phyloP scores from a whole-genome alignment of 2,888 invertebrate species.

The Steromphala cineraria region DNA sequence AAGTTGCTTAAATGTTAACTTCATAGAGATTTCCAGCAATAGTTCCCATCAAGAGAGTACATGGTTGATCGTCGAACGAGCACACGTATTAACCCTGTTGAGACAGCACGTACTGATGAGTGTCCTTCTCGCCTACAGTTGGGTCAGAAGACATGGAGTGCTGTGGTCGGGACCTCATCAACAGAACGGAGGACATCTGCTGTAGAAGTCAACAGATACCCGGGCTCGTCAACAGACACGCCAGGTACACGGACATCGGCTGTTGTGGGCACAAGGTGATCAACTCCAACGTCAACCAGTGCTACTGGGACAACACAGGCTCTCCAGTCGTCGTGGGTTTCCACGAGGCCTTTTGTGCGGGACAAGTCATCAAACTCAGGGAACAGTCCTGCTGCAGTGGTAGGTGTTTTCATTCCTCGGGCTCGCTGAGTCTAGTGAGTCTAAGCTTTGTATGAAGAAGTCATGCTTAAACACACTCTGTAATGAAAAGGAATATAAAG shows the following conservation, averaged over 20 bases:
- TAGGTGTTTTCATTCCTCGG: not conserved
- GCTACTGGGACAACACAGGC: not conserved
- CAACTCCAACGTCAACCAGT: not conserved
- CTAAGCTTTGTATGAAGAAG: not conserved
- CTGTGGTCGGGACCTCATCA: not conserved
- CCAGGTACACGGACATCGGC: not conserved
- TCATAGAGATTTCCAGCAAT: too few relatives aligned
- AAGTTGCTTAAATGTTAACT: too few relatives aligned
- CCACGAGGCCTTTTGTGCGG: not conserved
- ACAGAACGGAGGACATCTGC: not conserved
- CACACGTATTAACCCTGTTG: too few relatives aligned
- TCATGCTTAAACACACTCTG: too few relatives aligned
- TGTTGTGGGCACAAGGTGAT: not conserved
- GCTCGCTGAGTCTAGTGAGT: not conserved
- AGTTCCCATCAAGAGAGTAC: too few relatives aligned
- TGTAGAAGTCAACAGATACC: not conserved
- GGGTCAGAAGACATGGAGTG: not conserved
- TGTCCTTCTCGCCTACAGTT: too few relatives aligned
- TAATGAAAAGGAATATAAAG: too few relatives aligned
- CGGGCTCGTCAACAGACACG: not conserved
- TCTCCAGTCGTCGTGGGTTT: not conserved
- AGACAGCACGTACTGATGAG: not conserved
- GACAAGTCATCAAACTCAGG: not conserved
- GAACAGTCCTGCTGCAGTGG: constrained; percentile 13
- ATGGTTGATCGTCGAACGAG: too few relatives aligned